phyloP scores from a whole-genome alignment of 2,113 vertebrate genomes.

The Dipodomys stephensi region DNA sequence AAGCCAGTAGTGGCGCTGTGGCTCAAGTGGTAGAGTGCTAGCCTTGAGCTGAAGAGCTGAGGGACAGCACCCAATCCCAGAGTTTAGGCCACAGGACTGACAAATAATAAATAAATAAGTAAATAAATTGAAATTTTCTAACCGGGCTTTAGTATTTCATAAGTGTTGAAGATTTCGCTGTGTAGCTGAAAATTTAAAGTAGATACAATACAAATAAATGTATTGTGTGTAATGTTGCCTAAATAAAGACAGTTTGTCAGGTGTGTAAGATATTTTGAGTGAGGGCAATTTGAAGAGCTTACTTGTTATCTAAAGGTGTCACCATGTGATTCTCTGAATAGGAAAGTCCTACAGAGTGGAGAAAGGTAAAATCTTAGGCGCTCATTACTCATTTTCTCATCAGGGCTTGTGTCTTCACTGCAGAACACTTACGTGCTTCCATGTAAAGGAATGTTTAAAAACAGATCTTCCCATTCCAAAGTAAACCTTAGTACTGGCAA shows the following conservation, averaged over 20 bases:
- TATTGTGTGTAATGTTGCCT: background rate
- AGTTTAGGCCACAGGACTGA: too few relatives aligned
- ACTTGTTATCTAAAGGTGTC: too few relatives aligned
- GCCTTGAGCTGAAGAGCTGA: too few relatives aligned
- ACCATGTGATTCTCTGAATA: too few relatives aligned
- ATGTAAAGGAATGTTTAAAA: constrained; percentile 17
- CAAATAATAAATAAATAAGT: too few relatives aligned
- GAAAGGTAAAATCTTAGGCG: background rate
- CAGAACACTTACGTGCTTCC: background rate
- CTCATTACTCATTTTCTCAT: background rate
- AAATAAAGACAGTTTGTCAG: background rate
- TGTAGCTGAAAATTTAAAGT: background rate
- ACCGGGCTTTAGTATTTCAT: constrained; percentile 4
- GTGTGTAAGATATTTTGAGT: too few relatives aligned
- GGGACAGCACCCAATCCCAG: too few relatives aligned
- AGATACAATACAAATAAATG: background rate
- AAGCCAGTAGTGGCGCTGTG: too few relatives aligned
- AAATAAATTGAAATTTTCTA: background rate
- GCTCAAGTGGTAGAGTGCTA: too few relatives aligned
- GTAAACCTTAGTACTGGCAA: background rate
- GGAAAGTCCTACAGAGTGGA: background rate
- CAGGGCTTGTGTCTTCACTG: background rate
- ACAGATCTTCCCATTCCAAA: background rate
- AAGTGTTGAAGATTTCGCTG: constrained; percentile 8
- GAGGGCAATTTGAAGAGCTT: too few relatives aligned